Percentiles rank a stretch among this genome's conserved stretches.
These are phyloP conservation scores for Criorhina ranunculi DNA, from an alignment of 2,888 invertebrate genomes.

Conservation along the genomic window DNA sequence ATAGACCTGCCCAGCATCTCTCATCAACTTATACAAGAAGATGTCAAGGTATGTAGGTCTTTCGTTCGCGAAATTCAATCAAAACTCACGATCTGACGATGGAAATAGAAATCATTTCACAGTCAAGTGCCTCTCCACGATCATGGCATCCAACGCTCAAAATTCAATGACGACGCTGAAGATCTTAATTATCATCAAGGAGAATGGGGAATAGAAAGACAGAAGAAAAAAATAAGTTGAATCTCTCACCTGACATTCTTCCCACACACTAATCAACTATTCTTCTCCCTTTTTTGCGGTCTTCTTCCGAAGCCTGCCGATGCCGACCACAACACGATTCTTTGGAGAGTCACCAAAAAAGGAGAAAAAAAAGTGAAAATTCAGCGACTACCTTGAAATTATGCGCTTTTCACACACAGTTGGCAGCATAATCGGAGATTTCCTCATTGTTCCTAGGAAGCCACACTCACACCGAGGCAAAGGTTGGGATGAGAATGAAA, in stretches of 20 bases:
- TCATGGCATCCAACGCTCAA: constrained; percentile 46
- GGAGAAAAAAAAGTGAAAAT: constrained; percentile 76
- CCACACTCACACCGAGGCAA: constrained; percentile 39
- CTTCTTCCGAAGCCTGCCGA: background rate
- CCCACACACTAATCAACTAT: constrained; percentile 68
- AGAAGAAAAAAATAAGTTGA: constrained; percentile 12
- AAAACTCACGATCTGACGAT: constrained; percentile 22
- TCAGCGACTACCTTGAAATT: constrained; percentile 72
- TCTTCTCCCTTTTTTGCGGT: constrained; percentile 33
- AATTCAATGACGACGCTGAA: constrained; percentile 58
- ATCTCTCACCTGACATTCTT: constrained; percentile 67
- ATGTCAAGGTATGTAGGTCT: constrained; percentile 36
- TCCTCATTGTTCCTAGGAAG: constrained; percentile 67
- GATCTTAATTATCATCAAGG: constrained; percentile 54
- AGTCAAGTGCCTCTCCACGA: constrained; percentile 56
- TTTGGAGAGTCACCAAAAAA: constrained; percentile 16
- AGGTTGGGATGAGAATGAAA: constrained; percentile 72
- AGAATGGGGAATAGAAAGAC: constrained; percentile 39
- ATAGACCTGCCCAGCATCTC: background rate
- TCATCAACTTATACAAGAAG: constrained; percentile 26
- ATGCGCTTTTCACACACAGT: constrained; percentile 76
- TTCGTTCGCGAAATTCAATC: constrained; percentile 35
- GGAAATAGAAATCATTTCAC: constrained; percentile 57
- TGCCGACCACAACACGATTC: constrained; percentile 1
- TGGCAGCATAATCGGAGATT: constrained; percentile 68